Percentiles rank a stretch among this genome's conserved stretches.
Conservation (phyloP, 2,888 invertebrate genomes). For the Eugnorisma glareosa region DNA sequence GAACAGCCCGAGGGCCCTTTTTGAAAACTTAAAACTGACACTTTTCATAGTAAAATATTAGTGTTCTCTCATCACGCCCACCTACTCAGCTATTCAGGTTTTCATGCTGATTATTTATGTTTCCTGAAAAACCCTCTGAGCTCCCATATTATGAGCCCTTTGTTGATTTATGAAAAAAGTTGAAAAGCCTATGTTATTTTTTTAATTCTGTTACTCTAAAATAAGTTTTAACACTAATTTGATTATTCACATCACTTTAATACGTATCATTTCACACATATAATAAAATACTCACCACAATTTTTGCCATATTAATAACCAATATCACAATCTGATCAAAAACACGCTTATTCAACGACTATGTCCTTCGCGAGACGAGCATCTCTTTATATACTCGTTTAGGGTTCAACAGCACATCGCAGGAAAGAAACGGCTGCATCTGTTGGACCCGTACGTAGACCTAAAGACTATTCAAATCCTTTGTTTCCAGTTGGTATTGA, state of each 20-base stretch:
- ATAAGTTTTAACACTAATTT: slow-evolving; percentile 5
- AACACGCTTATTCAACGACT: slow-evolving; percentile 37
- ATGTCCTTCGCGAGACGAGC: slow-evolving; percentile 27
- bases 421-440: neutral
- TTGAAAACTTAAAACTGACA: neutral
- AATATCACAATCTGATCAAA: slow-evolving; percentile 37
- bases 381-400: slow-evolving; percentile 56
- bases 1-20: neutral
- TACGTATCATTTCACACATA: neutral
- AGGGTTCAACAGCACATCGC: slow-evolving; percentile 18
- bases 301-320: slow-evolving; percentile 49
- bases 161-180: neutral
- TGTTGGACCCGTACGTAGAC: slow-evolving; percentile 20
- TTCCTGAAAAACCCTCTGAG: neutral
- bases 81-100: neutral
- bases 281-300: slow-evolving; percentile 46
- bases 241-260: slow-evolving; percentile 13
- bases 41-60: neutral
- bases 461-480: neutral
- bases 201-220: neutral
- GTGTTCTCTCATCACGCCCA: neutral
- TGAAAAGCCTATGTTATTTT: neutral
- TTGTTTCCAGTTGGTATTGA: neutral
- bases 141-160: neutral
- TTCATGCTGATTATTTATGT: neutral